These are phyloP conservation scores for Pluvianellus socialis DNA, from an alignment of 2,113 vertebrate species.

Conservation along the genomic window DNA sequence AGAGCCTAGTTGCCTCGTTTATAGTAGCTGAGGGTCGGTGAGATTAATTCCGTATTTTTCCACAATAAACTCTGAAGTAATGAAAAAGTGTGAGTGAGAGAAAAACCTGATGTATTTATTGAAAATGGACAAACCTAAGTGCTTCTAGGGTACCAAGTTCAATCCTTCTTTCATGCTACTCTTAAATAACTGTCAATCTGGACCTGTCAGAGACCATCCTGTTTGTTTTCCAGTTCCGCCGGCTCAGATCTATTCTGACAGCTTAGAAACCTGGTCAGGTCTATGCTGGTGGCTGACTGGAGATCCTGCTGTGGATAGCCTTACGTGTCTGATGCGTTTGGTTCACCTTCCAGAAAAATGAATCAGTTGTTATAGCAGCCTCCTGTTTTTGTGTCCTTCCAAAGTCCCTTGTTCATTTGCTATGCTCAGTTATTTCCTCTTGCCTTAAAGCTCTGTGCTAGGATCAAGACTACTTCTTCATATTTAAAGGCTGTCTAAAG, in stretches of 20 bases:
- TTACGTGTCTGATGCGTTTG: background rate
- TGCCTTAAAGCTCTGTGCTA: background rate
- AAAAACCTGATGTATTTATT: background rate
- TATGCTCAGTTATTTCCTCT: background rate
- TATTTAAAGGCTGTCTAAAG: background rate
- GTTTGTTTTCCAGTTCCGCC: background rate
- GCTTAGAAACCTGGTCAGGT: background rate
- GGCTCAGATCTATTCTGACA: background rate
- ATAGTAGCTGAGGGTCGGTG: background rate
- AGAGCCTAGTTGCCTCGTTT: background rate
- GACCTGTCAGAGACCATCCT: background rate
- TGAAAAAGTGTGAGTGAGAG: background rate
- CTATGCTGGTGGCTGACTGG: background rate
- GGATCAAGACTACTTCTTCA: background rate
- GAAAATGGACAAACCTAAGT: background rate
- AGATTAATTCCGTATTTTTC: background rate
- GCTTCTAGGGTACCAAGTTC: background rate
- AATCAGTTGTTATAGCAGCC: accelerated
- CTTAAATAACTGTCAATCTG: background rate
- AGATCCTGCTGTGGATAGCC: background rate
- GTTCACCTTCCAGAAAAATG: background rate
- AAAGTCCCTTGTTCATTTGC: background rate
- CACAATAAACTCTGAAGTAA: background rate
- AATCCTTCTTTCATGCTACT: background rate
- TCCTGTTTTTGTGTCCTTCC: background rate